Evolutionary conservation across 2,888 invertebrate species (phyloP).

Genomic region (Asteroscopus sphinx): DNA sequence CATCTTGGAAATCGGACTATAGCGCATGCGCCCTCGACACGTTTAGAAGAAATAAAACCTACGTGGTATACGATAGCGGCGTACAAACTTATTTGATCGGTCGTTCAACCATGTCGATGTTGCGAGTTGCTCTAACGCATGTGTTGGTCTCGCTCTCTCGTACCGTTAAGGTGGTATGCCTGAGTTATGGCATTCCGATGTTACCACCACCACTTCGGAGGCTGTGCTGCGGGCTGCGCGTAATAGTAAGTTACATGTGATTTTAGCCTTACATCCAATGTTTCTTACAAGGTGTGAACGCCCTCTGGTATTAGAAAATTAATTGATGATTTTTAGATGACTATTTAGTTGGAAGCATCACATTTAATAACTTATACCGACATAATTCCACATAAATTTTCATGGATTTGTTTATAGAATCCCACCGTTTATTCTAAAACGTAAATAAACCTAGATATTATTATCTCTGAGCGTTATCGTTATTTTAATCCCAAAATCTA

Average conservation of each 20-base stretch:
- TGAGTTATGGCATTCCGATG: slow-evolving; percentile 89
- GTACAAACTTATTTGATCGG: slow-evolving; percentile 89
- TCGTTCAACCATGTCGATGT: slow-evolving; percentile 87
- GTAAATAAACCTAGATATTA: slow-evolving; percentile 34
- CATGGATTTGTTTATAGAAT: slow-evolving; percentile 2
- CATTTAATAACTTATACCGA: slow-evolving; percentile 10
- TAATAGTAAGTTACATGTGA: slow-evolving; percentile 77
- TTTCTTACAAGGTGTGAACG: slow-evolving; percentile 76
- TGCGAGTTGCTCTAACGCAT: slow-evolving; percentile 69
- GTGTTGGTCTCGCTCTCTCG: slow-evolving; percentile 75
- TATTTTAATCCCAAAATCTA: slow-evolving; percentile 20
- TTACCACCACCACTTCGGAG: slow-evolving; percentile 85
- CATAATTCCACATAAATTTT: background rate
- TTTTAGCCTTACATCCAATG: slow-evolving; percentile 76
- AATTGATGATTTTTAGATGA: slow-evolving; percentile 65
- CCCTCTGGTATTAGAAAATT: slow-evolving; percentile 73
- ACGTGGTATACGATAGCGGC: slow-evolving; percentile 84
- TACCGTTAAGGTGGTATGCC: slow-evolving; percentile 88
- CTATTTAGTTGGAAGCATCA: slow-evolving; percentile 26
- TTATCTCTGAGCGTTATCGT: slow-evolving; percentile 26
- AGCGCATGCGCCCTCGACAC: slow-evolving; percentile 78
- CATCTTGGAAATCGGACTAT: slow-evolving; percentile 77
- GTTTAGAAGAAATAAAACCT: slow-evolving; percentile 86
- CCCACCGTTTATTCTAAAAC: slow-evolving; percentile 15
- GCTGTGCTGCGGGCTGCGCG: slow-evolving; percentile 75